A percentile compares a stretch with the other conserved stretches of the same genome.
These are phyloP conservation scores for Microctonus brassicae DNA, from an alignment of 2,888 invertebrate species.

Conservation along the genomic window DNA sequence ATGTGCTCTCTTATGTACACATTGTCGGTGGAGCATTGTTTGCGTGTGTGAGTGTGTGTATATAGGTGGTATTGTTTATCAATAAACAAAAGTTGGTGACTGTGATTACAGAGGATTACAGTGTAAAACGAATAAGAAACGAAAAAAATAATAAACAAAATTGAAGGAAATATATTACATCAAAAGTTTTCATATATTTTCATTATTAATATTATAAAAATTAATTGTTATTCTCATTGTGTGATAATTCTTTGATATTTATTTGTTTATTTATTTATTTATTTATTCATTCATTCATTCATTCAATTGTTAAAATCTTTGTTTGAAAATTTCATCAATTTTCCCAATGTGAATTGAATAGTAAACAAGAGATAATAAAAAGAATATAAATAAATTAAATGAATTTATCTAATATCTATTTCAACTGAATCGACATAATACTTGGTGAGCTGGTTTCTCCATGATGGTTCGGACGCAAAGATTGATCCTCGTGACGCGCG, in stretches of 20 bases:
- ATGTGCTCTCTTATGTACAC: neutral
- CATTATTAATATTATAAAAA: neutral
- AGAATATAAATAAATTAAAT: neutral
- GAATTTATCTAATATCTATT: neutral
- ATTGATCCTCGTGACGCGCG: constrained; percentile 39
- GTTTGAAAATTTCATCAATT: too few relatives aligned
- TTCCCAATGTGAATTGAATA: too few relatives aligned
- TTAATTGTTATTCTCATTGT: neutral
- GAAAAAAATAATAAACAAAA: neutral
- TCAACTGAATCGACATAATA: neutral
- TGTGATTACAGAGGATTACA: neutral
- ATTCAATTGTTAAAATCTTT: neutral
- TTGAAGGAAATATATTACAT: neutral
- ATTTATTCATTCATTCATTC: too few relatives aligned
- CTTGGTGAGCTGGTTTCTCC: constrained; percentile 7
- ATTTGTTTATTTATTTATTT: neutral
- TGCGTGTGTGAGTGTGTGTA: neutral
- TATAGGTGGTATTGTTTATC: neutral
- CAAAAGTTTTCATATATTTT: neutral
- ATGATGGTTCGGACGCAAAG: constrained; percentile 49
- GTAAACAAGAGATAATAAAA: neutral
- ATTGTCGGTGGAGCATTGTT: neutral
- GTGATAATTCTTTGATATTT: neutral
- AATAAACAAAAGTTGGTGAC: neutral
- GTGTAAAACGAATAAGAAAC: neutral